Evolutionary conservation across 2,113 vertebrate genomes (phyloP).

Genomic region (Stegostoma tigrinum): DNA sequence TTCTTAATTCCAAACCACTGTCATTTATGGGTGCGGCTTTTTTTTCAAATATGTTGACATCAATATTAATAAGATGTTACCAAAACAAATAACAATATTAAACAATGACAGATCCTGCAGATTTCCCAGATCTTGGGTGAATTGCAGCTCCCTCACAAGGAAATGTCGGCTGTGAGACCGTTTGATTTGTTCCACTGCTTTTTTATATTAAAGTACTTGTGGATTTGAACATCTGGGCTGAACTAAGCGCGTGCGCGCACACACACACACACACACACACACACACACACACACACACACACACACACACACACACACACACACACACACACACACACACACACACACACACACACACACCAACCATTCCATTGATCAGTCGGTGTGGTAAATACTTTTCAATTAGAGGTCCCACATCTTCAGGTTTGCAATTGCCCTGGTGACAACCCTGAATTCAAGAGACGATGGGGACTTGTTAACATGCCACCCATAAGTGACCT

Average conservation of each 20-base stretch:
- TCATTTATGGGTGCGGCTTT: not conserved
- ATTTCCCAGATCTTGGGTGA: not conserved
- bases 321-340: constrained; percentile 52
- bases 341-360: constrained; percentile 50
- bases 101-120: not conserved
- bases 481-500: constrained; percentile 4
- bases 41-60: not conserved
- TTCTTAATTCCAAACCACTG: not conserved
- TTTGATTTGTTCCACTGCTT: constrained; percentile 14
- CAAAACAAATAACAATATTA: not conserved
- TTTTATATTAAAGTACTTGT: not conserved
- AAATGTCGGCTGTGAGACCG: not conserved
- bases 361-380: constrained; percentile 65
- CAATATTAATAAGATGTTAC: not conserved
- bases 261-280: constrained; percentile 55
- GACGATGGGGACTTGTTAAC: constrained; percentile 26
- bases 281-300: constrained; percentile 50
- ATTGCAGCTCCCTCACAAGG: not conserved
- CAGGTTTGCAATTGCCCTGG: constrained; percentile 36
- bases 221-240: not conserved
- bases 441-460: constrained; percentile 34
- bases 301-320: constrained; percentile 49
- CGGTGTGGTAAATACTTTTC: constrained; percentile 67
- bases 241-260: constrained; percentile 19
- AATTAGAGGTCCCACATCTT: constrained; percentile 47